Evolutionary conservation across 2,888 invertebrate species (phyloP).

Genomic region (Buathra laborator): DNA sequence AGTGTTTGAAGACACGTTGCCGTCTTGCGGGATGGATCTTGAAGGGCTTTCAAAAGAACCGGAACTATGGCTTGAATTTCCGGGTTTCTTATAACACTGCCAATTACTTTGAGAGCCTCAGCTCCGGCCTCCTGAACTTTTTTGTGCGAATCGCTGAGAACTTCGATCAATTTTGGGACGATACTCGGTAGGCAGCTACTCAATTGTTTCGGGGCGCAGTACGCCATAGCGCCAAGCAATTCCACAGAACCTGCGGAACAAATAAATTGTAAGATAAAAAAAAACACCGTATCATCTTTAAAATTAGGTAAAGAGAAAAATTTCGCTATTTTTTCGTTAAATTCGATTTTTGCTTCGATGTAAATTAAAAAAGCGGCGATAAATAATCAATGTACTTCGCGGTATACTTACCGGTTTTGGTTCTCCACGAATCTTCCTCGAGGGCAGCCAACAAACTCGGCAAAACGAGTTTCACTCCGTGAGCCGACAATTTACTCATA

Average conservation of each 20-base stretch:
- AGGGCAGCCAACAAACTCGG: constrained; percentile 97
- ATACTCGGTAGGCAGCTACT: constrained; percentile 99
- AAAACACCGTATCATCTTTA: background rate
- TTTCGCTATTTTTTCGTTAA: too few relatives aligned
- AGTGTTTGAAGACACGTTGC: constrained; percentile 96
- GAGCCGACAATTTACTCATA: constrained; percentile 97
- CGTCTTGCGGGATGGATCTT: constrained; percentile 98
- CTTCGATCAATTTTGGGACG: constrained; percentile 98
- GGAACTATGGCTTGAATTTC: constrained; percentile 98
- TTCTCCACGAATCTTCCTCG: constrained; percentile 99
- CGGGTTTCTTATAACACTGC: constrained; percentile 98
- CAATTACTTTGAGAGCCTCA: constrained; percentile 97
- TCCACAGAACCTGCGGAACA: constrained; percentile 93
- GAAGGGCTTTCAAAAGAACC: constrained; percentile 94
- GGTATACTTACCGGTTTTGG: constrained; percentile 91
- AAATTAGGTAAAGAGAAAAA: too few relatives aligned
- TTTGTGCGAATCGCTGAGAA: constrained; percentile 98
- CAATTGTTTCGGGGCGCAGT: constrained; percentile 99
- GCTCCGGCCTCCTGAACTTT: constrained; percentile 99
- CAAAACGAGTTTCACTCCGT: constrained; percentile 98
- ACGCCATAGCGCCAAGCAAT: constrained; percentile 98
- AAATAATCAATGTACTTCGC: background rate
- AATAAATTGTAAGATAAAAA: constrained; percentile 1
- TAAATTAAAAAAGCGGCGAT: background rate
- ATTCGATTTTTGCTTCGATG: too few relatives aligned